phyloP scores from a whole-genome alignment of 2,113 vertebrate genomes.

The Chaetops frenatus region DNA sequence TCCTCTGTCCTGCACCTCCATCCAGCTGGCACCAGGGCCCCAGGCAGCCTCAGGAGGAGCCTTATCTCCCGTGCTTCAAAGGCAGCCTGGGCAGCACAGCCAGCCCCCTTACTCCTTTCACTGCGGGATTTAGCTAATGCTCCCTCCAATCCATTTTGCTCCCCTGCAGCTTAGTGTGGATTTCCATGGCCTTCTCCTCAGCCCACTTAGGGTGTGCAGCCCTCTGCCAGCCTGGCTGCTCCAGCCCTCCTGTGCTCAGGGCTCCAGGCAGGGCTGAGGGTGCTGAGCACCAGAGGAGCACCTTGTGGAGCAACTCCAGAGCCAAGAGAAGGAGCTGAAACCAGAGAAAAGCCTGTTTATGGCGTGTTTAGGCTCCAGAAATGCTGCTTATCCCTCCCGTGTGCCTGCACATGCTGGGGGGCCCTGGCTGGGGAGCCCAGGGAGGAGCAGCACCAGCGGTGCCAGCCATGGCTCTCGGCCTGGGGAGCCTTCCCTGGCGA shows the following conservation, averaged over 20 bases:
- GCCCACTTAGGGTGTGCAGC: neutral
- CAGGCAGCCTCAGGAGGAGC: neutral
- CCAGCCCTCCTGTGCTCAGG: neutral
- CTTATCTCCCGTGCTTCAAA: neutral
- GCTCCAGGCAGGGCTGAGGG: neutral
- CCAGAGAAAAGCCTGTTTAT: neutral
- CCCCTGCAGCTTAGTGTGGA: constrained; percentile 15
- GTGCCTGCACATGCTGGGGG: neutral
- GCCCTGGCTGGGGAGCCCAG: neutral
- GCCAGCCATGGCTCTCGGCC: neutral
- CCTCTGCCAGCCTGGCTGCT: too few species aligned
- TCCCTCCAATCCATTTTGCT: constrained; percentile 47
- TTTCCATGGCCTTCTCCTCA: neutral
- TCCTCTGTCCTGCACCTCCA: neutral
- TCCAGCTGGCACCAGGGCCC: neutral
- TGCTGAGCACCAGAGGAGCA: neutral
- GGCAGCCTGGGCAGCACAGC: neutral
- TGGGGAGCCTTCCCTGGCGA: constrained; percentile 16
- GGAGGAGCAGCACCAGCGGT: constrained; percentile 9
- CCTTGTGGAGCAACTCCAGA: neutral
- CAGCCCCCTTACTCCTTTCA: constrained; percentile 22
- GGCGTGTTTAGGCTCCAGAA: neutral
- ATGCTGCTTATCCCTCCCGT: neutral
- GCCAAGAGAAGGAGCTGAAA: neutral
- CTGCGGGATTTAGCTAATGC: constrained; percentile 26